Evolutionary conservation across 2,888 invertebrate species (phyloP).

Genomic region (Ashinkailepas kermadecensis): DNA sequence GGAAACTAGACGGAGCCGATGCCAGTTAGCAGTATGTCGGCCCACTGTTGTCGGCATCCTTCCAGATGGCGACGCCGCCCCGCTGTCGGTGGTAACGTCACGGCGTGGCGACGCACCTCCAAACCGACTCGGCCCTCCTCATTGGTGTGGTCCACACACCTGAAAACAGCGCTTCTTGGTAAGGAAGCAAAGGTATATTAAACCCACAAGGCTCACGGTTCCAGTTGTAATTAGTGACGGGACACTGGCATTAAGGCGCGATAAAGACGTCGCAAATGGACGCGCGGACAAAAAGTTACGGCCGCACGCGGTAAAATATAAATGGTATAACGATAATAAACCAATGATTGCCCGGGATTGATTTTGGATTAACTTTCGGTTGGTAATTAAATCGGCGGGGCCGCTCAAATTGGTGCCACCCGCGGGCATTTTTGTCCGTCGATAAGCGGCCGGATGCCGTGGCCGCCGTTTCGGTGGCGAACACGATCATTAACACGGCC

Average conservation of each 20-base stretch:
- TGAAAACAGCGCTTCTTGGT: not conserved
- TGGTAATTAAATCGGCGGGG: not conserved
- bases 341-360: conserved; percentile 9
- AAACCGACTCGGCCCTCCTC: not conserved
- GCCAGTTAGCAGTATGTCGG: too few relatives aligned
- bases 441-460: not conserved
- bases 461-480: not conserved
- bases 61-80: too few relatives aligned
- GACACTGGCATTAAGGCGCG: not conserved
- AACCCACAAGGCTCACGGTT: not conserved
- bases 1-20: too few relatives aligned
- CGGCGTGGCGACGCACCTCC: too few relatives aligned
- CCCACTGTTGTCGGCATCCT: too few relatives aligned
- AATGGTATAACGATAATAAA: conserved; percentile 17
- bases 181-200: not conserved
- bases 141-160: not conserved
- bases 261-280: not conserved
- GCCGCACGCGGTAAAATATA: not conserved
- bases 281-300: not conserved
- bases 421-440: not conserved
- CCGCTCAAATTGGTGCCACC: not conserved
- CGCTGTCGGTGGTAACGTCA: too few relatives aligned
- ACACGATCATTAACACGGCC: not conserved
- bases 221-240: not conserved
- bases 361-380: conserved; percentile 10